Evolutionary conservation across 2,113 vertebrate species (phyloP).

Genomic region (Cacatua alba): DNA sequence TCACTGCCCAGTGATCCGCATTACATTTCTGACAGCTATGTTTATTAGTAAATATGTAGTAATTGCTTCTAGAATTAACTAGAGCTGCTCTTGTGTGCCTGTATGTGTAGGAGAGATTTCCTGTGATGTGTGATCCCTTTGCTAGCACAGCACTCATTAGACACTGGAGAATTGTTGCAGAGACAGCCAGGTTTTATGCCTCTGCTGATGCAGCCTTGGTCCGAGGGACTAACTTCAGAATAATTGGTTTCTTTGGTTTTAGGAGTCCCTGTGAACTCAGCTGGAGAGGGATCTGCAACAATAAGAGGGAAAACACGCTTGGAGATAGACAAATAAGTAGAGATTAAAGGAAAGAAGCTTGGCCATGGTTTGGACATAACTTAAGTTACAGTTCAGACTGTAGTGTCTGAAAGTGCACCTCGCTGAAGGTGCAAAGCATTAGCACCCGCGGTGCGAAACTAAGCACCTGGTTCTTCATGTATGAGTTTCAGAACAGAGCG

Average conservation of each 20-base stretch:
- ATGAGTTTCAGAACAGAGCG: rapidly evolving
- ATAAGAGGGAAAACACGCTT: background rate
- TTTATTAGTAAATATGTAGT: conserved; percentile 53
- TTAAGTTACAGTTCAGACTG: too few relatives aligned
- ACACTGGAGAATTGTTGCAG: background rate
- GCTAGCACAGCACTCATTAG: background rate
- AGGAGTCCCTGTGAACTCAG: conserved; percentile 68
- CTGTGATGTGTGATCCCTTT: background rate
- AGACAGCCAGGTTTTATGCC: background rate
- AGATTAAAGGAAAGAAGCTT: background rate
- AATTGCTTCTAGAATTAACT: conserved; percentile 47
- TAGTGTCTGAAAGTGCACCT: background rate
- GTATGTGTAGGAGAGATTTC: background rate
- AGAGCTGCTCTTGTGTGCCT: background rate
- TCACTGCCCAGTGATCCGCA: conserved; percentile 19
- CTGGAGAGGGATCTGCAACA: conserved; percentile 77
- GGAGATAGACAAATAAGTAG: background rate
- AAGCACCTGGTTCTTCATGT: rapidly evolving
- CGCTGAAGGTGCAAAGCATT: background rate
- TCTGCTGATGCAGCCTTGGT: background rate
- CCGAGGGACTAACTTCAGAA: conserved; percentile 79
- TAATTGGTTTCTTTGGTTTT: conserved; percentile 75
- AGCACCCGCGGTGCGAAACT: background rate
- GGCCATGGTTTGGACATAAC: rapidly evolving
- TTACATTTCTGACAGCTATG: conserved; percentile 41